Percentiles rank a stretch among this genome's conserved stretches.
Evolutionary conservation across 2,888 invertebrate species (phyloP).

Genomic region (Entomobrya multifasciata): DNA sequence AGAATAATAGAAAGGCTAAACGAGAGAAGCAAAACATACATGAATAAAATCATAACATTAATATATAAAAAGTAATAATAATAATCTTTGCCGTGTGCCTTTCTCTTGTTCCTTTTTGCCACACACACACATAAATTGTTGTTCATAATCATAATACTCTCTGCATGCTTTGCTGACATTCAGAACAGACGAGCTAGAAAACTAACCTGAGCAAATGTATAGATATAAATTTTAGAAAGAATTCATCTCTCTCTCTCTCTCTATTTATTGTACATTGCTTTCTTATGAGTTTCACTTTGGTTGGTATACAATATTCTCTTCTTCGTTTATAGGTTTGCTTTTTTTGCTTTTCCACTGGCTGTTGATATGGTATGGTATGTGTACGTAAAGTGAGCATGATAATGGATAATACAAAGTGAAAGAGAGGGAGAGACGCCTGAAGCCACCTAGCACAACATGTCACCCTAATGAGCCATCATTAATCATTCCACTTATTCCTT

Average conservation of each 20-base stretch:
- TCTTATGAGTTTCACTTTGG: no score
- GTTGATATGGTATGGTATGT: background rate
- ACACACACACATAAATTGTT: background rate
- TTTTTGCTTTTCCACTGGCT: background rate
- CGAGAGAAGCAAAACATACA: conserved; percentile 11
- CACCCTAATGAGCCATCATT: conserved; percentile 79
- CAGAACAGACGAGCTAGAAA: background rate
- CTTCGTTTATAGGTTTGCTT: background rate
- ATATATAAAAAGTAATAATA: background rate
- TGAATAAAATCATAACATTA: conserved; percentile 21
- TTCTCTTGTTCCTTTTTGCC: conserved; percentile 18
- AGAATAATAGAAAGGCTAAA: conserved; percentile 43
- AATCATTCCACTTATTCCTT: conserved; percentile 77
- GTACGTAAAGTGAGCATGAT: conserved; percentile 9
- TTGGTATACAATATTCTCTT: no score
- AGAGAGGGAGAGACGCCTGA: conserved; percentile 66
- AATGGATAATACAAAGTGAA: conserved; percentile 50
- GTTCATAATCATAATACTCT: no score
- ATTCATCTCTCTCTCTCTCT: conserved; percentile 13
- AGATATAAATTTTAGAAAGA: background rate
- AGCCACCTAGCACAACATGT: conserved; percentile 78
- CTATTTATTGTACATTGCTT: background rate
- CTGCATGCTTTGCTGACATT: background rate
- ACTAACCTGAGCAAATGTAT: no score
- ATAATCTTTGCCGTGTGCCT: conserved; percentile 29